phyloP scores from a whole-genome alignment of 2,113 vertebrate species.

The Garra rufa region DNA sequence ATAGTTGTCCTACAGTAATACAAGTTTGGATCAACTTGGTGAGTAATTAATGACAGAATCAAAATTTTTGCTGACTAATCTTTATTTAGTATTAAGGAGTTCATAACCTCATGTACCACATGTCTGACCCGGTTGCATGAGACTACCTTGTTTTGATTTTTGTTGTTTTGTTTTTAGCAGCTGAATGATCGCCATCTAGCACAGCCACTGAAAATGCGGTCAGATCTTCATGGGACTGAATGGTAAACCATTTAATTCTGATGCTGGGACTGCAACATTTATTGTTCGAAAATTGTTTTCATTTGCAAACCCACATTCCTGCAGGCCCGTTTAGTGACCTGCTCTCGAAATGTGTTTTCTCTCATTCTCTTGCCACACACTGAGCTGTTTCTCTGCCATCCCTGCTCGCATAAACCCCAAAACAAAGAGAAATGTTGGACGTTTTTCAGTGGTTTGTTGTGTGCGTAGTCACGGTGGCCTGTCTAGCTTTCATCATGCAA shows the following conservation, averaged over 20 bases:
- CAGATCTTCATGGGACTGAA: constrained; percentile 39
- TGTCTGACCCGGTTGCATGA: constrained; percentile 5
- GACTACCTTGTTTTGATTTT: constrained; percentile 3
- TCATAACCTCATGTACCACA: background rate
- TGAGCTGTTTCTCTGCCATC: constrained; percentile 56
- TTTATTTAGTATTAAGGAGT: background rate
- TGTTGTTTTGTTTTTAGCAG: constrained; percentile 25
- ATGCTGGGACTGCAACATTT: constrained; percentile 67
- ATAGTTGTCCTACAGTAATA: no score
- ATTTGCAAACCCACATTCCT: constrained; percentile 72
- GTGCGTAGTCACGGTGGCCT: constrained; percentile 75
- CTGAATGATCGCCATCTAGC: constrained; percentile 31
- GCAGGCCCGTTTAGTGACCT: constrained; percentile 60
- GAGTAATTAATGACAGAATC: background rate
- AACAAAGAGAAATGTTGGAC: constrained; percentile 63
- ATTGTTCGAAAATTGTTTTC: constrained; percentile 73
- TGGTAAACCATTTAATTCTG: constrained; percentile 61
- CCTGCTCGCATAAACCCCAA: constrained; percentile 61
- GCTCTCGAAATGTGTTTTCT: constrained; percentile 61
- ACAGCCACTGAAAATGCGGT: constrained; percentile 42
- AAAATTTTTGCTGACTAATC: background rate
- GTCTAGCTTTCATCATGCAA: constrained; percentile 71
- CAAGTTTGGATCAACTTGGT: background rate
- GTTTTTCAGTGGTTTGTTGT: constrained; percentile 72
- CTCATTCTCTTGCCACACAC: constrained; percentile 67